A percentile compares a stretch with the other conserved stretches of the same genome.
Conservation (phyloP, 1,140 invertebrate species). For the Acarapis woodi region DNA sequence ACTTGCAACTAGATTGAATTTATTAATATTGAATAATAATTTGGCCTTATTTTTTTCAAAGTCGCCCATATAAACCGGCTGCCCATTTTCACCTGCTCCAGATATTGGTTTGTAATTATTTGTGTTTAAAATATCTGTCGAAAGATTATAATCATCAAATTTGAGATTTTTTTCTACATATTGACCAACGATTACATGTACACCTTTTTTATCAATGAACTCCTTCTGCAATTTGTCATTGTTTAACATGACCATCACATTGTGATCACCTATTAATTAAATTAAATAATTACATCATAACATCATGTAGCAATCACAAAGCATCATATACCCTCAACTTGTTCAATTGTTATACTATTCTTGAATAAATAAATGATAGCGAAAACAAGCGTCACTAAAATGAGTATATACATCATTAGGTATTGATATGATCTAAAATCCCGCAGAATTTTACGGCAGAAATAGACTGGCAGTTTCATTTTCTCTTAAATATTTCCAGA, state of each 20-base stretch:
- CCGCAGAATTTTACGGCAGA: no score
- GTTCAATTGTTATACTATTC: no score
- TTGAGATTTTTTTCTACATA: conserved; percentile 34
- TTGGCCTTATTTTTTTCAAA: conserved; percentile 41
- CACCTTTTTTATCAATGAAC: conserved; percentile 36
- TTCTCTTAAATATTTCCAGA: no score
- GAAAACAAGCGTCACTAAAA: no score
- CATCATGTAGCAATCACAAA: no score
- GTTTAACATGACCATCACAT: conserved; percentile 6
- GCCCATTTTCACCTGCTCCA: conserved; percentile 42
- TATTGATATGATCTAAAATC: no score
- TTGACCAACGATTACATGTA: conserved; percentile 42
- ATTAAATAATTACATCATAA: no score
- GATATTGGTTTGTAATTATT: conserved; percentile 46
- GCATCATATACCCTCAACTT: no score
- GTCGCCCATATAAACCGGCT: conserved; percentile 42
- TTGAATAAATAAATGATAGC: no score
- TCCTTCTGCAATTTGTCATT: conserved; percentile 23
- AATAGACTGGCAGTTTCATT: no score
- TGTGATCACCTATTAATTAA: no score
- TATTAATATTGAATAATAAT: conserved; percentile 51
- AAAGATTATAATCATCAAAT: neutral
- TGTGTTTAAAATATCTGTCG: conserved; percentile 39
- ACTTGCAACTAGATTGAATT: conserved; percentile 65
- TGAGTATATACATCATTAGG: no score